Evolutionary conservation across 2,113 vertebrate species (phyloP), one percentile per base, ranked within the genome.

Genomic region (Chinchilla lanigera): DNA sequence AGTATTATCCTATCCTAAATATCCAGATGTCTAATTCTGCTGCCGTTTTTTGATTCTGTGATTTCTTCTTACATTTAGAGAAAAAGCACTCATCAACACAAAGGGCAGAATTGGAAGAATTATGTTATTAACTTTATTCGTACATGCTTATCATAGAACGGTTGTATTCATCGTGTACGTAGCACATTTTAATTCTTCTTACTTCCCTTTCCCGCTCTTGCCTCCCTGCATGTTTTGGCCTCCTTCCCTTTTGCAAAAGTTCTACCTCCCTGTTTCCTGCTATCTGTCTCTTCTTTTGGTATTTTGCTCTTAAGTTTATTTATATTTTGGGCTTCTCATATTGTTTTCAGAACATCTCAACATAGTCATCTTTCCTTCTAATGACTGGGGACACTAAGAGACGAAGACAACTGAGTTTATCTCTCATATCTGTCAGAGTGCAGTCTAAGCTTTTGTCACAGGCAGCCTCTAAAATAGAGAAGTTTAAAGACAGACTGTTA

Each of bases 21-120:
- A 50, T 44, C 89, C 75, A 73, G 67, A 26, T 60, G 69, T 54
- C 52, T 65, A 22, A 75, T 5, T 81, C 35, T 89, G 78, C 41
- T 92, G 94, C n/a, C 12, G 41, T 73, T 60, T 80, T 60, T 80
- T 50, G 33, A 60, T 86, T 86, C 17, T 86, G 5, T 54, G 84
- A 89, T 82, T 94, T 63, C 24, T 41, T 56, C 44, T 44, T 9
- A 82, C 24, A 86, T 61, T 89, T 63, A 56, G 30, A 93, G n/a
- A 94, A 78, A 35, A 93, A 75, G 41, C 35, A 93, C 22, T 94
- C 60, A 56, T n/a, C 30, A 94, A 90, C 44, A 22, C 58, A 35
- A 67, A 85, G 19, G 60, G n/a, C 85, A 77, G 63, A 86, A 75
- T 24, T 60, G 10, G 11, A 19, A 38, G n/a, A 63, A 85, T 41